Conservation (phyloP, 2,888 invertebrate species). For the Amphiduros pacificus region DNA sequence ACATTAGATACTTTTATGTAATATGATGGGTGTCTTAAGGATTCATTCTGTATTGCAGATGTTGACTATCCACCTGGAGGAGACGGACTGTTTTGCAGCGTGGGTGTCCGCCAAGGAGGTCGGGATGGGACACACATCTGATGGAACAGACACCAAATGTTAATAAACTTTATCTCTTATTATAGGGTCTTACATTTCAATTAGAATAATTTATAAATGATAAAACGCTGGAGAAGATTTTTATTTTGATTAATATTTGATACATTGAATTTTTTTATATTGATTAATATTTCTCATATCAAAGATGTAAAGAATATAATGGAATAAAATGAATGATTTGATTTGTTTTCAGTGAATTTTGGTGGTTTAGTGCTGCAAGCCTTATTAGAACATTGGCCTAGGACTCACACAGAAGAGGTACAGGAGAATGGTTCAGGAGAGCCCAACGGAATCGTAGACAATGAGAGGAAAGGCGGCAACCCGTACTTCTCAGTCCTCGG, state of each 20-base stretch:
- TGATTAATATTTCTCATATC: too few relatives aligned
- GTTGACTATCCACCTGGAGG: conserved; percentile 96
- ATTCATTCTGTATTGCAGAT: conserved; percentile 66
- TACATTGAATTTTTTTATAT: too few relatives aligned
- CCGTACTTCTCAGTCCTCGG: conserved; percentile 85
- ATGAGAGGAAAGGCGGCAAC: conserved; percentile 57
- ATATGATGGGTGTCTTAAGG: too few relatives aligned
- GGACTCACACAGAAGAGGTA: conserved; percentile 51
- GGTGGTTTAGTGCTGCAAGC: conserved; percentile 92
- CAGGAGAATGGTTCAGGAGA: conserved; percentile 28
- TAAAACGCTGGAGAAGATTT: too few relatives aligned
- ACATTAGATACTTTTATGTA: too few relatives aligned
- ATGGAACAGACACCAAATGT: conserved; percentile 77
- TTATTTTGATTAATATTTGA: too few relatives aligned
- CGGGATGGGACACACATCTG: conserved; percentile 71
- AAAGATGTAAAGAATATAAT: too few relatives aligned
- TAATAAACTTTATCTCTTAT: too few relatives aligned
- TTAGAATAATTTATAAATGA: too few relatives aligned
- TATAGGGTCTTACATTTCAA: too few relatives aligned
- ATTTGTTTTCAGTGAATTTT: conserved; percentile 75
- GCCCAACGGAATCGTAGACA: conserved; percentile 28
- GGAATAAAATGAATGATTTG: background rate
- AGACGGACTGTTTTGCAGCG: conserved; percentile 95
- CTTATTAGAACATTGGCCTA: conserved; percentile 87
- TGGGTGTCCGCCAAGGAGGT: conserved; percentile 98